Conservation (phyloP, 2,888 invertebrate genomes). For the Drosophila bunnanda region DNA sequence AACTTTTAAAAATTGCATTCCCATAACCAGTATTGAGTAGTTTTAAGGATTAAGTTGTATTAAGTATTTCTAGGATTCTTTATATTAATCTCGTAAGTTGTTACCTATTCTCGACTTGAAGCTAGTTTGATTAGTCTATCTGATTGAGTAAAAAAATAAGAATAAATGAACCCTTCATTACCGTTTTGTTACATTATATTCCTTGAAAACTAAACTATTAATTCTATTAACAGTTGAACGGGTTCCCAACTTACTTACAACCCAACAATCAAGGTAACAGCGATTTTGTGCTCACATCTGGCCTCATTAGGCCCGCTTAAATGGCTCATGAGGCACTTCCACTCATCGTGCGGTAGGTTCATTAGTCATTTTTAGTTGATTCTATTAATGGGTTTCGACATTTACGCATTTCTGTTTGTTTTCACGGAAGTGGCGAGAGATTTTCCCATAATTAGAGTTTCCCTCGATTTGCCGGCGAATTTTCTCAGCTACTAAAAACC, state of each 20-base stretch:
- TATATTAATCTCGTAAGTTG: no score
- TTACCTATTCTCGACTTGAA: no score
- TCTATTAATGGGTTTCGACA: slow-evolving; percentile 78
- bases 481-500: slow-evolving; percentile 74
- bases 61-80: no score
- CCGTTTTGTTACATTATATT: not conserved
- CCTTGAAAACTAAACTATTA: slow-evolving; percentile 1
- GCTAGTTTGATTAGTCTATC: no score
- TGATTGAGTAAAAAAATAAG: no score
- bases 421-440: slow-evolving; percentile 65
- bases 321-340: slow-evolving; percentile 36
- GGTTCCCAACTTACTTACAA: slow-evolving; percentile 13
- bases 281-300: slow-evolving; percentile 24
- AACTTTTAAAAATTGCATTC: no score
- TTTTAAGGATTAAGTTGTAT: no score
- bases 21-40: no score
- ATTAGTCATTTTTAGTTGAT: slow-evolving; percentile 78
- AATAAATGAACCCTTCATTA: no score
- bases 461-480: slow-evolving; percentile 67
- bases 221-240: slow-evolving; percentile 18
- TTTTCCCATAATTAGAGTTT: slow-evolving; percentile 79
- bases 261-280: slow-evolving; percentile 12
- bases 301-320: slow-evolving; percentile 31
- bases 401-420: slow-evolving; percentile 65
- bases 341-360: slow-evolving; percentile 55